phyloP scores from a whole-genome alignment of 2,797 vertebrate genomes.

The Cossypha niveicapilla region DNA sequence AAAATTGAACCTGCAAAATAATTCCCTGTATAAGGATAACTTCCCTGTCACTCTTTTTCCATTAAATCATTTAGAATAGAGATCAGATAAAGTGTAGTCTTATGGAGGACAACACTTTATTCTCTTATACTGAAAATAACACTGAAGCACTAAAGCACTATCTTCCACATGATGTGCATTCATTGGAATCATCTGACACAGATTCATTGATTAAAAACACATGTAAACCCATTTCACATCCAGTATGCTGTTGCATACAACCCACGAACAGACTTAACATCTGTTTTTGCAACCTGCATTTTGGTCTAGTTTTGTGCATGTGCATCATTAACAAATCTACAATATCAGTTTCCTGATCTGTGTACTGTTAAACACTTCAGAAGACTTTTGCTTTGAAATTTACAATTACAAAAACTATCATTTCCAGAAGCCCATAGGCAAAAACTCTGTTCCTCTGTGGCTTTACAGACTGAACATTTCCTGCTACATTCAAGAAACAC shows the following conservation, averaged over 20 bases:
- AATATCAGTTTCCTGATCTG: not conserved
- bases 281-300: not conserved
- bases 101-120: not conserved
- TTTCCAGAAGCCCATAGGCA: not conserved
- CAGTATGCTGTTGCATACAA: not conserved
- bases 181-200: not conserved
- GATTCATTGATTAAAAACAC: conserved; percentile 40
- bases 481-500: not conserved
- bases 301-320: not conserved
- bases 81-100: not conserved
- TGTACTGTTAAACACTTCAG: not conserved
- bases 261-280: not conserved
- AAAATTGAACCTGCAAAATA: not conserved
- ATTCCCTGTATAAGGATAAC: not conserved
- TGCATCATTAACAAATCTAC: not conserved
- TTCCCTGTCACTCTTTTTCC: not conserved
- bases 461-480: not conserved
- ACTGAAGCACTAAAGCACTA: not conserved
- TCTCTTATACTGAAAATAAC: not conserved
- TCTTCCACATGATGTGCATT: not conserved
- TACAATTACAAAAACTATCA: not conserved
- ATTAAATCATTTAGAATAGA: not conserved
- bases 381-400: not conserved
- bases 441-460: not conserved
- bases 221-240: not conserved